A percentile compares a stretch with the other conserved stretches of the same genome.
phyloP scores from a whole-genome alignment of 2,113 vertebrate genomes.

The Genyomyrus donnyi region DNA sequence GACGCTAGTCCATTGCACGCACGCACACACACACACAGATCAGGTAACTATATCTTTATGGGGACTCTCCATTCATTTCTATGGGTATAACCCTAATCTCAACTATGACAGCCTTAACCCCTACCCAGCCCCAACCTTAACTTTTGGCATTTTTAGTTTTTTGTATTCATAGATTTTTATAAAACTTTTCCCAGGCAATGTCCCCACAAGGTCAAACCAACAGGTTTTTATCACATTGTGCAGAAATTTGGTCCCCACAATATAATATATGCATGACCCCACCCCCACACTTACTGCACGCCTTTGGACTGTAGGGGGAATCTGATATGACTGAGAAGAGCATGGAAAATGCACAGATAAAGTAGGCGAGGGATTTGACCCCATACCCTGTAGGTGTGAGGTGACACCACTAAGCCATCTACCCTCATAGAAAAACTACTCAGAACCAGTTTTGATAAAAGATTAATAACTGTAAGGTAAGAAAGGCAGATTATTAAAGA shows the following conservation, averaged over 20 bases:
- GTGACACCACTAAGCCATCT: not conserved
- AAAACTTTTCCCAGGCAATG: not conserved
- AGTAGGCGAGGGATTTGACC: not conserved
- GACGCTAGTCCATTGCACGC: not conserved
- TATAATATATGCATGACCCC: not conserved
- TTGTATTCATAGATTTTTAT: not conserved
- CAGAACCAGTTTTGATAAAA: not conserved
- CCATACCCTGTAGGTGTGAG: not conserved
- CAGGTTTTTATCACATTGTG: not conserved
- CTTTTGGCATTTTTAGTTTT: not conserved
- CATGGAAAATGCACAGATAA: not conserved
- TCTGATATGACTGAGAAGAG: not conserved
- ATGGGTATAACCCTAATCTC: not conserved
- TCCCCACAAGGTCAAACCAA: not conserved
- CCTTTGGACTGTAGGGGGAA: not conserved
- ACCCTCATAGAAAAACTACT: not conserved
- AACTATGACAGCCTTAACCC: not conserved
- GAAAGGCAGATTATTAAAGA: not conserved
- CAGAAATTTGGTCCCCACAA: not conserved
- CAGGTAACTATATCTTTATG: not conserved
- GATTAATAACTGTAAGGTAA: not conserved
- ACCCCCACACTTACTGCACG: not conserved
- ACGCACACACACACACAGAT: not conserved
- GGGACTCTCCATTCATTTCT: not conserved
- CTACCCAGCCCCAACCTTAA: not conserved